These are phyloP conservation scores for Araneus ventricosus DNA, from an alignment of 1,140 invertebrate species.

Conservation along the genomic window DNA sequence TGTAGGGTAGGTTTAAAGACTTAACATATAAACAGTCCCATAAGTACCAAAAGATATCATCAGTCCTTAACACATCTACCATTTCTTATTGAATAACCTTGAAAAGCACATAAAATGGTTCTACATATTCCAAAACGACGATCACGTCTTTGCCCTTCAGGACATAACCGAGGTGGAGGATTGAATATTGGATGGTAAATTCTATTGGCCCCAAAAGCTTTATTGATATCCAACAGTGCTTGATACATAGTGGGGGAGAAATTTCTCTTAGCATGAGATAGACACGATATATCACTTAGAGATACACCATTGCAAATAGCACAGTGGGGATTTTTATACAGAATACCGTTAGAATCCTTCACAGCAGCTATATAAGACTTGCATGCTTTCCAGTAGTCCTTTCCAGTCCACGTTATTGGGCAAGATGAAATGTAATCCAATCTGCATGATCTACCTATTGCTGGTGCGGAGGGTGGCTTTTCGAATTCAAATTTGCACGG, in stretches of 20 bases:
- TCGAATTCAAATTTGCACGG: conserved; percentile 5
- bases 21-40: no score
- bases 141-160: conserved; percentile 80
- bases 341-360: background rate
- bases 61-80: conserved; percentile 25
- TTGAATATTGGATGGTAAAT: background rate
- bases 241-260: background rate
- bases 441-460: background rate
- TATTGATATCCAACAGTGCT: background rate
- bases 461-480: background rate
- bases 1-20: no score
- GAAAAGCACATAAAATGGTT: conserved; percentile 78
- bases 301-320: conserved; percentile 3
- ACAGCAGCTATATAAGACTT: background rate
- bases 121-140: conserved; percentile 82
- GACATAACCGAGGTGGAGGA: background rate
- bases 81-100: conserved; percentile 1
- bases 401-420: background rate
- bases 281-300: background rate
- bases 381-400: background rate
- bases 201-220: conserved; percentile 40
- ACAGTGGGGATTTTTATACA: conserved; percentile 41
- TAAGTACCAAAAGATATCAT: background rate
- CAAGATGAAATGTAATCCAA: background rate
- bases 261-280: background rate